Percentiles rank a stretch among this genome's conserved stretches.
Evolutionary conservation across 2,113 vertebrate genomes (phyloP).

Genomic region (Rhadina sibilatrix): DNA sequence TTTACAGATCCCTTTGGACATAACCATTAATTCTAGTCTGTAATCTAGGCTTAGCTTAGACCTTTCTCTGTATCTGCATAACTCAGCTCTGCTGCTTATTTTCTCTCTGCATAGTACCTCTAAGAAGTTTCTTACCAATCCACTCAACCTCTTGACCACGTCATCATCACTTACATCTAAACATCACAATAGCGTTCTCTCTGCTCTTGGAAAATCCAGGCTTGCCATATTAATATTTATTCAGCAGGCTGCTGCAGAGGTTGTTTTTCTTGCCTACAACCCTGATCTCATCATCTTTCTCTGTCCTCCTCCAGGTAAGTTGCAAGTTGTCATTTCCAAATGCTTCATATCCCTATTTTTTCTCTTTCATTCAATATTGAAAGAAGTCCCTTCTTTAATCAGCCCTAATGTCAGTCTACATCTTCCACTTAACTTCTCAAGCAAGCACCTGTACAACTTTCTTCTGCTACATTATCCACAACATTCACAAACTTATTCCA

Average conservation of each 20-base stretch:
- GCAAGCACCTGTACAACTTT: neutral
- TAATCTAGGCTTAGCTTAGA: neutral
- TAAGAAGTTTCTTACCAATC: neutral
- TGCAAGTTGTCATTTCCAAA: neutral
- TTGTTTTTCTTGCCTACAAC: conserved; percentile 1
- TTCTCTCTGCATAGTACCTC: neutral
- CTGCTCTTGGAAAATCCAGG: neutral
- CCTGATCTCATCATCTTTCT: neutral
- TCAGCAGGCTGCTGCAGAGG: neutral
- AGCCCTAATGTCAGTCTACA: neutral
- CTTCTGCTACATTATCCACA: neutral
- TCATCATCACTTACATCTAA: neutral
- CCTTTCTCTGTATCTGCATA: neutral
- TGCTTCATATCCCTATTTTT: neutral
- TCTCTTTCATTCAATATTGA: neutral
- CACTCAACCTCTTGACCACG: neutral
- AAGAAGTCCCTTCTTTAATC: conserved; percentile 4
- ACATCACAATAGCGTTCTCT: neutral
- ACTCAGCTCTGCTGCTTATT: neutral
- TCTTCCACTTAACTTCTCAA: neutral
- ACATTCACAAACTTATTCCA: neutral
- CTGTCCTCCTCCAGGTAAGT: neutral
- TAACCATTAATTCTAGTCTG: neutral
- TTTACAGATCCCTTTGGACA: neutral
- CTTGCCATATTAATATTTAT: conserved; percentile 1